These are phyloP conservation scores for Melanerpes formicivorus DNA, from an alignment of 2,113 vertebrate genomes.

Conservation along the genomic window DNA sequence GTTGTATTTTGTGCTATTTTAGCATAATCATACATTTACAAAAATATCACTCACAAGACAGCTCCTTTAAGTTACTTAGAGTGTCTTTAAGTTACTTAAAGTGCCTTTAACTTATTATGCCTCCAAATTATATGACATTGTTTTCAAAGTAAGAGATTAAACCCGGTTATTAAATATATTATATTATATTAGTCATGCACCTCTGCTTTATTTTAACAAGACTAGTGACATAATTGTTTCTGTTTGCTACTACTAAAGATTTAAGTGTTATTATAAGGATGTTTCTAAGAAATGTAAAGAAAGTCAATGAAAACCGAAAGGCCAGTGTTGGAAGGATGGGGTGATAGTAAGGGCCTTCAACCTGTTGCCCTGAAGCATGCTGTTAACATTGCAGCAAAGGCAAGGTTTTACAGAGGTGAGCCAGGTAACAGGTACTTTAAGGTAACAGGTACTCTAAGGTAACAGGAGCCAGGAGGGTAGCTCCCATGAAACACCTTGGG, in stretches of 20 bases:
- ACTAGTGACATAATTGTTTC: not conserved
- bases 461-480: too few species aligned
- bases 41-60: not conserved
- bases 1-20: not conserved
- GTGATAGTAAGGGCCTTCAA: too few species aligned
- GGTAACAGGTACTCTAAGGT: too few species aligned
- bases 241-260: not conserved
- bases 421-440: too few species aligned
- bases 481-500: too few species aligned
- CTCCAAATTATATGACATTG: not conserved
- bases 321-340: too few species aligned
- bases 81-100: accelerated
- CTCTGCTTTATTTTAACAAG: not conserved
- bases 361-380: too few species aligned
- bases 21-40: not conserved
- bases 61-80: not conserved
- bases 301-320: not conserved
- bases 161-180: not conserved
- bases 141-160: not conserved
- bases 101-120: accelerated
- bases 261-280: not conserved
- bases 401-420: too few species aligned
- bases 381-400: too few species aligned
- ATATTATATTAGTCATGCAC: not conserved
- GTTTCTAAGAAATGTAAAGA: not conserved